Evolutionary conservation across 1,140 invertebrate species (phyloP).

Genomic region (Nasonia longicornis): DNA sequence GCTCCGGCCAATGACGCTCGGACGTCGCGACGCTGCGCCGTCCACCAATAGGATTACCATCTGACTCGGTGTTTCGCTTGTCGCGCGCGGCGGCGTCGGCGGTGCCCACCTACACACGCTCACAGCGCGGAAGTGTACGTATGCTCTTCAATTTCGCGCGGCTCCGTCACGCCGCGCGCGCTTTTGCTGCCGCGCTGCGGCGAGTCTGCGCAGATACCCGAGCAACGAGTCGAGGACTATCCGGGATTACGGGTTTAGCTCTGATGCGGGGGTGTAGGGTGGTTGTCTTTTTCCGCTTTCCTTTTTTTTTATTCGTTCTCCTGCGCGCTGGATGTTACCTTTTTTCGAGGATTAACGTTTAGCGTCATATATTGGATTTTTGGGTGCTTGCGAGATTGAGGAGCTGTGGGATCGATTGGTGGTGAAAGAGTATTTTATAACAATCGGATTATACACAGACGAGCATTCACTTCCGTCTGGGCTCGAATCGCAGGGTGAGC

Average conservation of each 20-base stretch:
- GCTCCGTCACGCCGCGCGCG: background rate
- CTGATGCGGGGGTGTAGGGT: background rate
- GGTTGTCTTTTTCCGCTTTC: background rate
- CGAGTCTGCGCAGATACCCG: background rate
- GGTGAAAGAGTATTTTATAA: no score
- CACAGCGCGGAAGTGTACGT: background rate
- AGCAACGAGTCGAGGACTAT: background rate
- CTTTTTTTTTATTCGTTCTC: background rate
- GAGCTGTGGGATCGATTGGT: no score
- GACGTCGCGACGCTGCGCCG: slow-evolving; percentile 64
- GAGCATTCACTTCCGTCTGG: background rate
- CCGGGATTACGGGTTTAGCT: background rate
- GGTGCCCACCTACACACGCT: background rate
- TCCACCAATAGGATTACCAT: slow-evolving; percentile 71
- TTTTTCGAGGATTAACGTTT: no score
- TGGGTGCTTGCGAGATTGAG: no score
- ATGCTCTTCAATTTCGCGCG: slow-evolving; percentile 8
- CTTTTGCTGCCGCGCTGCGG: background rate
- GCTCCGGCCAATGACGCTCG: slow-evolving; percentile 62
- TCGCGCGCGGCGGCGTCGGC: slow-evolving; percentile 48
- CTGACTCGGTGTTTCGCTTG: slow-evolving; percentile 70
- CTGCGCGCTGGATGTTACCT: background rate
- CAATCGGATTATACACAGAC: no score
- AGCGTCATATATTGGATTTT: no score
- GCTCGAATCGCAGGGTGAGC: background rate